phyloP scores from a whole-genome alignment of 2,113 vertebrate genomes.

The Xyrauchen texanus region DNA sequence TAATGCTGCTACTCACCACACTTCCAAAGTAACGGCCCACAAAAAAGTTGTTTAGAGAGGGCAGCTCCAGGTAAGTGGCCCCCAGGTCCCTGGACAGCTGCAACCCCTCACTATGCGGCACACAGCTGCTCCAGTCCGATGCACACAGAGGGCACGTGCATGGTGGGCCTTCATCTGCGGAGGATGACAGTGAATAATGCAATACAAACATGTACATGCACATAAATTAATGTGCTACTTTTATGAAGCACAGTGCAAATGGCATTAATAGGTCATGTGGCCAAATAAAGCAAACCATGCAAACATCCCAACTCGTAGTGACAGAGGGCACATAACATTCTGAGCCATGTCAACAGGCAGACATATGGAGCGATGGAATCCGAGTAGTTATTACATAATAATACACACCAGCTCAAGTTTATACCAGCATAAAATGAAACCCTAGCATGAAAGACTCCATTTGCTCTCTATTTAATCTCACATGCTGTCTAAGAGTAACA shows the following conservation, averaged over 20 bases:
- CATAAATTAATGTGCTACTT: not conserved
- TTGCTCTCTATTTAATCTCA: no score
- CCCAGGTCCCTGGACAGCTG: slow-evolving; percentile 92
- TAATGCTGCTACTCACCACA: slow-evolving; percentile 78
- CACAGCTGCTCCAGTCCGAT: slow-evolving; percentile 88
- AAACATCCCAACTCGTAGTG: not conserved
- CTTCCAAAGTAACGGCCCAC: slow-evolving; percentile 93
- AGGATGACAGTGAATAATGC: slow-evolving; percentile 44
- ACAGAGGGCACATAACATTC: slow-evolving; percentile 19
- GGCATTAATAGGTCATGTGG: slow-evolving; percentile 26
- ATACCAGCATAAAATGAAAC: slow-evolving; percentile 36
- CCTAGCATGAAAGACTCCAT: not conserved
- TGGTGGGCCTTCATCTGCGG: slow-evolving; percentile 81
- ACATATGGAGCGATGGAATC: slow-evolving; percentile 18
- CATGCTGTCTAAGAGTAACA: no score
- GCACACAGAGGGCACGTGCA: slow-evolving; percentile 93
- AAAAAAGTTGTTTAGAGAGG: slow-evolving; percentile 89
- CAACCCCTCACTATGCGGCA: slow-evolving; percentile 87
- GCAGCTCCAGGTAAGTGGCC: slow-evolving; percentile 91
- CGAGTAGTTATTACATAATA: slow-evolving; percentile 32
- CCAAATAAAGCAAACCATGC: slow-evolving; percentile 18
- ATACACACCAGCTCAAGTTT: slow-evolving; percentile 17
- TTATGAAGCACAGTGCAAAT: slow-evolving; percentile 15
- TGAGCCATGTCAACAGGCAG: slow-evolving; percentile 9
- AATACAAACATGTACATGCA: slow-evolving; percentile 41